Evolutionary conservation across 1,140 invertebrate species (phyloP).

Genomic region (Phocides pigmalion): DNA sequence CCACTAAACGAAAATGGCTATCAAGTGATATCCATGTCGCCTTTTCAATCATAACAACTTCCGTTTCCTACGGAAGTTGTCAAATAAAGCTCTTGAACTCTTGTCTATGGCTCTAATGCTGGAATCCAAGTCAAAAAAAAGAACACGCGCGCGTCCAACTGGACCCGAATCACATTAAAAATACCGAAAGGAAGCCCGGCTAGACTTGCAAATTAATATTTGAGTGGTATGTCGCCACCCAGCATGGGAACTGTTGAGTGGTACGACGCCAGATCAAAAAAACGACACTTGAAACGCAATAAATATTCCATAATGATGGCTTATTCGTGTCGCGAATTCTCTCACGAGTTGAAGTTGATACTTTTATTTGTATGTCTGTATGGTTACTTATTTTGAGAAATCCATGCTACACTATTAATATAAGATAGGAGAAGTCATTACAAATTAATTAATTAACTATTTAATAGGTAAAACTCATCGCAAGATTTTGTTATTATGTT

Average conservation of each 20-base stretch:
- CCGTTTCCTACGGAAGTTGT: slow-evolving; percentile 47
- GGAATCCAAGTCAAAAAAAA: too few species aligned
- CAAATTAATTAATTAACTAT: too few species aligned
- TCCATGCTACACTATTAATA: too few species aligned
- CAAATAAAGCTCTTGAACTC: slow-evolving; percentile 57
- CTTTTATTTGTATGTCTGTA: slow-evolving; percentile 12
- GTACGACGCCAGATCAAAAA: slow-evolving; percentile 53
- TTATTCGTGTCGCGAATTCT: slow-evolving; percentile 36
- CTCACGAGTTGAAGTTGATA: slow-evolving; percentile 26
- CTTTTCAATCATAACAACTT: slow-evolving; percentile 20
- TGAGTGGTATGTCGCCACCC: slow-evolving; percentile 80
- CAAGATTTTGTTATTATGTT: too few species aligned
- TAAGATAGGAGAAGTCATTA: too few species aligned
- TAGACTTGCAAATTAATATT: slow-evolving; percentile 78
- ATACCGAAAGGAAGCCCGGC: slow-evolving; percentile 60
- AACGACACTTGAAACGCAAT: slow-evolving; percentile 46
- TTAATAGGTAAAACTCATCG: too few species aligned
- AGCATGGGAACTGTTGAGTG: slow-evolving; percentile 78
- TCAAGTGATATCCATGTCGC: slow-evolving; percentile 31
- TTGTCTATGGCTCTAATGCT: slow-evolving; percentile 50
- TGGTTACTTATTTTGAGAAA: not conserved
- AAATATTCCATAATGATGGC: slow-evolving; percentile 54
- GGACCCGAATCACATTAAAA: slow-evolving; percentile 48
- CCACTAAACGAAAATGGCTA: not conserved
- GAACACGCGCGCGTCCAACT: slow-evolving; percentile 68